phyloP scores from a whole-genome alignment of 1,140 invertebrate genomes.

The Drosophila novamexicana region DNA sequence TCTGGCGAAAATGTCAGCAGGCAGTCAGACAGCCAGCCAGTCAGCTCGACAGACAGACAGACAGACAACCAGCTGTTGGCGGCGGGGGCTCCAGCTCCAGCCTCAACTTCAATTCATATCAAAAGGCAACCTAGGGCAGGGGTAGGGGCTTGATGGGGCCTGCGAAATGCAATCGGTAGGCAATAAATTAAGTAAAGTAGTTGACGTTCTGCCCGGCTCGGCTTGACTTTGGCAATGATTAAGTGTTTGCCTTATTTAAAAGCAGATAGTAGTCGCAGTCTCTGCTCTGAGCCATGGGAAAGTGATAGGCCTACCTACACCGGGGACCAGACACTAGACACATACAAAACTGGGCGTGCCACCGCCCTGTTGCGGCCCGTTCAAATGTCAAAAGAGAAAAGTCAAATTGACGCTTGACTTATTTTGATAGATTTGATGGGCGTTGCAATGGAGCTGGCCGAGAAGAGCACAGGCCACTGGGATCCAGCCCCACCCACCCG shows the following conservation, averaged over 20 bases:
- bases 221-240: conserved; percentile 73
- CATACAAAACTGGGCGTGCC: conserved; percentile 24
- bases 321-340: not conserved
- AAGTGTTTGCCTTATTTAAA: conserved; percentile 53
- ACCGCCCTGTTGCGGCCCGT: not conserved
- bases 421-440: conserved; percentile 73
- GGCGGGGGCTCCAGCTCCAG: conserved; percentile 19
- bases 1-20: conserved; percentile 78
- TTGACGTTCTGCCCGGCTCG: conserved; percentile 64
- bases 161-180: conserved; percentile 67
- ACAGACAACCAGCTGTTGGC: not conserved
- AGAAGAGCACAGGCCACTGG: not conserved
- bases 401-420: conserved; percentile 68
- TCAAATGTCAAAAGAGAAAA: conserved; percentile 67
- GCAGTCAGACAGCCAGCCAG: conserved; percentile 54
- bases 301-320: conserved; percentile 34
- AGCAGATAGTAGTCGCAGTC: conserved; percentile 18
- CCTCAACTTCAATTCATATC: conserved; percentile 26
- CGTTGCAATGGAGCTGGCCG: conserved; percentile 27
- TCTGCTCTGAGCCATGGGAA: conserved; percentile 17
- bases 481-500: not conserved
- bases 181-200: conserved; percentile 77
- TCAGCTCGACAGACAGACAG: not conserved
- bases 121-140: conserved; percentile 8
- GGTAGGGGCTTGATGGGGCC: not conserved